phyloP scores from a whole-genome alignment of 2,797 vertebrate species.

The Coracias cyanogaster region DNA sequence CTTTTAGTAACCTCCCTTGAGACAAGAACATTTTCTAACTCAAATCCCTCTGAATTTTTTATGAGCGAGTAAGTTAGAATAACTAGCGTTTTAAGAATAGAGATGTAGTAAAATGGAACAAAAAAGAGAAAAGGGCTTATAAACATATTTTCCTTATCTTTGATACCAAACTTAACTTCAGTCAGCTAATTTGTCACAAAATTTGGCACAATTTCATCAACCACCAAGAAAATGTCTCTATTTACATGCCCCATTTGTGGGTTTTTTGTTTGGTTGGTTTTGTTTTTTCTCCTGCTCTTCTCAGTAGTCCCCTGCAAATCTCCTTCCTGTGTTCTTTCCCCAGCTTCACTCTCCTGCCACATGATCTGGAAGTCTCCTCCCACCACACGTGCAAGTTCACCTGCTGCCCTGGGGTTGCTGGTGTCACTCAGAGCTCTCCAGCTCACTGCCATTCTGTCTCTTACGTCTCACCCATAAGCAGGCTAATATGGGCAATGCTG shows the following conservation, averaged over 20 bases:
- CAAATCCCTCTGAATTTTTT: background rate
- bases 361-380: background rate
- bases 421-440: background rate
- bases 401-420: background rate
- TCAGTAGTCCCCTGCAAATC: background rate
- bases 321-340: background rate
- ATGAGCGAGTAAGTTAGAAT: background rate
- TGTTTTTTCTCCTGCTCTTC: background rate
- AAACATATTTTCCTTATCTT: background rate
- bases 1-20: background rate
- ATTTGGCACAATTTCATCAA: background rate
- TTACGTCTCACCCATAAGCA: background rate
- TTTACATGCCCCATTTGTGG: background rate
- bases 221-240: background rate
- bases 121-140: background rate
- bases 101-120: background rate
- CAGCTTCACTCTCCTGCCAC: background rate
- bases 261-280: background rate
- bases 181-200: background rate
- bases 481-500: no score
- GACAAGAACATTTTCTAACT: background rate
- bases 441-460: background rate
- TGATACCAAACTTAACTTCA: background rate
- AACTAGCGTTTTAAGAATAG: background rate
- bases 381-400: background rate